Evolutionary conservation across 53 echinoderm and acorn worm genomes (phyloP), one percentile per base, ranked within the genome.

Genomic region (Stichopus horrens): DNA sequence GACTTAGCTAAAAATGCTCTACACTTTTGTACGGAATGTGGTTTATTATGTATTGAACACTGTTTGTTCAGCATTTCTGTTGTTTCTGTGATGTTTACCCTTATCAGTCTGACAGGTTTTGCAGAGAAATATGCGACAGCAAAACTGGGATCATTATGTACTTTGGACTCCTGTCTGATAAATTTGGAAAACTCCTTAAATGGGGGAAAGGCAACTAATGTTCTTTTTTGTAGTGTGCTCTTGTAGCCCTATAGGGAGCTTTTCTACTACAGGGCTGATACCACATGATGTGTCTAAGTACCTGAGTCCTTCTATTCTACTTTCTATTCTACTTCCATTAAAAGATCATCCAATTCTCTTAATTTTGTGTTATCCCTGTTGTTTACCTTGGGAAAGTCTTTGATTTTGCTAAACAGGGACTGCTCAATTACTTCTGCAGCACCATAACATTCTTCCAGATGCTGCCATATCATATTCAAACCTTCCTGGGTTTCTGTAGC

Each of bases 201-300:
- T 14, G 89, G 91, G 7, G 91, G 88, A 66, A 91, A 91, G 2
- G 89, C 75, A 2, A 92, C 89, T 63, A 9, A 53, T 89, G 79
- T 5, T 54, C 51, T 60, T 89, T 52, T 82, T 91, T 91, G 59
- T 83, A 91, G 23, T 23, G 83, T n/a, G 86, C 57, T 58, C 58
- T 92, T 92, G 92, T 8, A 92, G 68, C 51, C 66, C 13, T 23
- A 65, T 85, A 18, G 89, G 89, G 53, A 92, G 85, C 57, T 92
- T 89, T 51, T 88, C 76, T 4, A 89, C 92, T n/a, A 92, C 54
- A 0, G 22, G 85, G 11, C 76, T 92, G 51, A 66, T 53, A 20
- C 91, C 92, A 80, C 88, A 23, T 53, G 89, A 18, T 5, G 92
- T 86, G 82, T 92, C 92, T 20, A 89, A 65, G 66, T 20, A 92